Percentiles rank a stretch among this genome's conserved stretches.
Evolutionary conservation across 2,888 invertebrate genomes (phyloP).

Genomic region (Pristionchus japonicus): DNA sequence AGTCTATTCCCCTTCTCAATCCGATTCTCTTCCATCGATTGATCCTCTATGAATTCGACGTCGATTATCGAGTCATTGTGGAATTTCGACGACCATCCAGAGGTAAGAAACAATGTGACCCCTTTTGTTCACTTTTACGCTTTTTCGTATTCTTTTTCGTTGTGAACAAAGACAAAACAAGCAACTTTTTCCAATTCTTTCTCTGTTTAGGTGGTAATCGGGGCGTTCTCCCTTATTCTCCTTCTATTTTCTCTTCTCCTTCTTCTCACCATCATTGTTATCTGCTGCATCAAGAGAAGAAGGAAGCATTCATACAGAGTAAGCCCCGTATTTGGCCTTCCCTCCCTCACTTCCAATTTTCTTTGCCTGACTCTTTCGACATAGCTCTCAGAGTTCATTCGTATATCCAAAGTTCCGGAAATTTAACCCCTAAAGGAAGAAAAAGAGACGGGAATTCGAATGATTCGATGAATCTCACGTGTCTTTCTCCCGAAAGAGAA

Average conservation of each 20-base stretch:
- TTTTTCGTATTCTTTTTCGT: background rate
- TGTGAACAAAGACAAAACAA: background rate
- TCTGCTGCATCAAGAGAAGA: background rate
- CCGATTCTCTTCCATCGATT: background rate
- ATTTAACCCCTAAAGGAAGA: background rate
- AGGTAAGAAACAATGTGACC: background rate
- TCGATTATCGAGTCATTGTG: background rate
- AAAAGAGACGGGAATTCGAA: background rate
- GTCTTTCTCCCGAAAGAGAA: background rate
- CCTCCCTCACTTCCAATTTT: background rate
- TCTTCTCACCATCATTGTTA: background rate
- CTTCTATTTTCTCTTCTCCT: background rate
- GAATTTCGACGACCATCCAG: background rate
- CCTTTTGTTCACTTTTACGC: background rate
- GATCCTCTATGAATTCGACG: constrained; percentile 17
- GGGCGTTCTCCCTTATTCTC: background rate
- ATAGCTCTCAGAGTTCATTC: background rate
- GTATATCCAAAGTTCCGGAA: background rate
- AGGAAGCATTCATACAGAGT: constrained; percentile 25
- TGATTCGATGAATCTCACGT: background rate
- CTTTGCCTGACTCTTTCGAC: too few species aligned
- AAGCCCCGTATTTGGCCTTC: background rate
- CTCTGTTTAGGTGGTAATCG: background rate
- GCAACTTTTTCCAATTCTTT: background rate
- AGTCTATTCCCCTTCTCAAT: constrained; percentile 24